A percentile compares a stretch with the other conserved stretches of the same genome.
phyloP scores from a whole-genome alignment of 2,113 vertebrate species.

The Opisthocomus hoazin region DNA sequence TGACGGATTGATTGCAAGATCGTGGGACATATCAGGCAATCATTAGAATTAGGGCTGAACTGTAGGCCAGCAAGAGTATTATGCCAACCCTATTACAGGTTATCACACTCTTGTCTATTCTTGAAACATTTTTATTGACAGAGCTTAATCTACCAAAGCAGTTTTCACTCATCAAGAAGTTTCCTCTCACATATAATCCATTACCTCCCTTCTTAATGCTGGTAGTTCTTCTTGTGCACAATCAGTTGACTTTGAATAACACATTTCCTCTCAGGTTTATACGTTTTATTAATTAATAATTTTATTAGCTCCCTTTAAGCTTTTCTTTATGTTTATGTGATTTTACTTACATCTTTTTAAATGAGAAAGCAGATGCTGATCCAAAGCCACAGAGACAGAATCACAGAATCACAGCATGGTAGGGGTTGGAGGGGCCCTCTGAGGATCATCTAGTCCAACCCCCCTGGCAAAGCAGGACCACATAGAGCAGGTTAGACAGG shows the following conservation, averaged over 20 bases:
- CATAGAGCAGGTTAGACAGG: no score
- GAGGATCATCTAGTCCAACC: no score
- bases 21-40: background rate
- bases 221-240: background rate
- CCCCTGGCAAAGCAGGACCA: no score
- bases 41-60: background rate
- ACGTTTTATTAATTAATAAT: background rate
- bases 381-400: background rate
- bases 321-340: background rate
- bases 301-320: background rate
- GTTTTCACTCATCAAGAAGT: slow-evolving; percentile 27
- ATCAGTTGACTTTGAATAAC: background rate
- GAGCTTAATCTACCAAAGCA: slow-evolving; percentile 32
- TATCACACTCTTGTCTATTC: background rate
- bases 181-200: background rate
- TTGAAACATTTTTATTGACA: slow-evolving; percentile 31
- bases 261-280: background rate
- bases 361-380: background rate
- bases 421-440: no score
- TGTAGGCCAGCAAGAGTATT: background rate
- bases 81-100: background rate
- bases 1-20: background rate
- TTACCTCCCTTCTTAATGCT: background rate
- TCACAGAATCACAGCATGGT: background rate
- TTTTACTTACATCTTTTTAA: background rate